phyloP scores from a whole-genome alignment of 2,888 invertebrate genomes.

The Lomographa bimaculata region DNA sequence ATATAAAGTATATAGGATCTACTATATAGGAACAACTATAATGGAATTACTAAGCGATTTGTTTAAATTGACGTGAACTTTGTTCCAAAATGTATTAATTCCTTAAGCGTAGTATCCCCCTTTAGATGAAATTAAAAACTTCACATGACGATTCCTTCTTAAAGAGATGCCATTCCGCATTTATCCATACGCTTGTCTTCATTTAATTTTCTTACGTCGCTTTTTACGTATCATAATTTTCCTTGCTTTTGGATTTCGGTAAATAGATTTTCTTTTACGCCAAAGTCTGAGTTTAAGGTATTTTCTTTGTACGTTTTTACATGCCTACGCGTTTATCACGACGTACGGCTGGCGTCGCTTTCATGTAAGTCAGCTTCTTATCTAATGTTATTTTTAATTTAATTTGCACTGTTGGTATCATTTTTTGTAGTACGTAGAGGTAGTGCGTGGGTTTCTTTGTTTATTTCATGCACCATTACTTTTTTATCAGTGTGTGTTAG shows the following conservation, averaged over 20 bases:
- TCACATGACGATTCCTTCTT: constrained; percentile 4
- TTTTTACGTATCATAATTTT: constrained; percentile 51
- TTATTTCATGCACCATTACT: constrained; percentile 76
- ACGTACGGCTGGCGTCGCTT: constrained; percentile 71
- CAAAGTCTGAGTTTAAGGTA: constrained; percentile 68
- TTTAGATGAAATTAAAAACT: constrained; percentile 6
- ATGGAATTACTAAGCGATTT: too few species aligned
- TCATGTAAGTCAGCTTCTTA: constrained; percentile 76
- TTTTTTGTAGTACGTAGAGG: constrained; percentile 55
- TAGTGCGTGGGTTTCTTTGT: constrained; percentile 62
- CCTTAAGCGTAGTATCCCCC: neutral
- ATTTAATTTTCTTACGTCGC: constrained; percentile 50
- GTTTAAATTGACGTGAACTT: too few species aligned
- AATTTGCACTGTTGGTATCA: constrained; percentile 65
- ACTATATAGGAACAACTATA: too few species aligned
- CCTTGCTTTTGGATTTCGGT: constrained; percentile 59
- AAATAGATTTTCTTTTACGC: constrained; percentile 63
- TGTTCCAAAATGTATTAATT: too few species aligned
- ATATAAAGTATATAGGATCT: too few species aligned
- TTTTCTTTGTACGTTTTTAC: constrained; percentile 73
- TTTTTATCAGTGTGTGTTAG: constrained; percentile 50
- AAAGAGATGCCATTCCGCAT: constrained; percentile 44
- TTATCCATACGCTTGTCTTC: constrained; percentile 55
- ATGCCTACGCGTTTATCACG: constrained; percentile 71
- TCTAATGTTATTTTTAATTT: constrained; percentile 53